Percentiles rank a stretch among this genome's conserved stretches.
phyloP scores from a whole-genome alignment of 1,140 invertebrate species.

The Ceratosolen fusciceps region DNA sequence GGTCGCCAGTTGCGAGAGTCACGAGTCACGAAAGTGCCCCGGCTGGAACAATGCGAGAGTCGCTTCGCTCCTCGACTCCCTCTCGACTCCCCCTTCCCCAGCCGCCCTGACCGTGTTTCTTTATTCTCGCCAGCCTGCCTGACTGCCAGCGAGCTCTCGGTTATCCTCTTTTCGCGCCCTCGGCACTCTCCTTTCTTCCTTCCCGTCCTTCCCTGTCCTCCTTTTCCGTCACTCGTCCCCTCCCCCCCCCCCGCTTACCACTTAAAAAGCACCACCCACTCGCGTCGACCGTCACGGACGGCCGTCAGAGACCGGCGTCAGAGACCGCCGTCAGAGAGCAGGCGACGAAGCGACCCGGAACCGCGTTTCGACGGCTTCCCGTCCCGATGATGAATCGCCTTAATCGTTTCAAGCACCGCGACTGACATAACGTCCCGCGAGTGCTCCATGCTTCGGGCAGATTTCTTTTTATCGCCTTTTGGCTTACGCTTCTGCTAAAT shows the following conservation, averaged over 20 bases:
- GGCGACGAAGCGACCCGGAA: no score
- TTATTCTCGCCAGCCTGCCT: not conserved
- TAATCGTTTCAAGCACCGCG: not conserved
- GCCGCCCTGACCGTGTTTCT: not conserved
- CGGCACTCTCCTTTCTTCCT: conserved; percentile 21
- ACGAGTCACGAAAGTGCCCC: conserved; percentile 57
- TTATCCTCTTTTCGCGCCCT: not conserved
- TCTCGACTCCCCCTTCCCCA: not conserved
- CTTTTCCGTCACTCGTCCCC: not conserved
- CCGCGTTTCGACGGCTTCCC: not conserved
- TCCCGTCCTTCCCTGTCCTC: not conserved
- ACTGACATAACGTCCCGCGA: not conserved
- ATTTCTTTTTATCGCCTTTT: not conserved
- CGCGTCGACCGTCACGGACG: no score
- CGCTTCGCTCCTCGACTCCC: not conserved
- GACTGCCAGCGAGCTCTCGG: not conserved
- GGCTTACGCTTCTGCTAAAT: not conserved
- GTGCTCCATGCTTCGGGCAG: not conserved
- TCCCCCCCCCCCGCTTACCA: no score
- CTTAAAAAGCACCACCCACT: no score
- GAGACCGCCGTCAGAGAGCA: no score
- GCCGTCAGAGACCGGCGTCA: no score
- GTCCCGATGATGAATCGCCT: not conserved
- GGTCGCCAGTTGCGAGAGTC: conserved; percentile 53
- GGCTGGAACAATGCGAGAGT: conserved; percentile 52